Conservation (phyloP, 2,797 vertebrate species). For the Margarornis squamiger region DNA sequence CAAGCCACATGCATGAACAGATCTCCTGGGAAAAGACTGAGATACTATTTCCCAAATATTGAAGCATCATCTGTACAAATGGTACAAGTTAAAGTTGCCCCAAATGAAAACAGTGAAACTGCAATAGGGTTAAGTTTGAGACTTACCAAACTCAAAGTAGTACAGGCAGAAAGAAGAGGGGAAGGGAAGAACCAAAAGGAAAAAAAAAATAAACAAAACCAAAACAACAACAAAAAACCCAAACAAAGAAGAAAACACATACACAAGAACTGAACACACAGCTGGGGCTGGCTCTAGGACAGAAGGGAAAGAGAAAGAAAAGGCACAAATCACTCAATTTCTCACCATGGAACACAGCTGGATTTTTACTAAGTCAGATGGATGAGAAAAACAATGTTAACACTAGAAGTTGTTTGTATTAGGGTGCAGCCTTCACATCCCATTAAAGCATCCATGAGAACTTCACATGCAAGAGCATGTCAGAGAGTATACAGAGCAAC, state of each 20-base stretch:
- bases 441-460: neutral
- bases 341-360: slow-evolving; percentile 11
- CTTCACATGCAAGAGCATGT: neutral
- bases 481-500: neutral
- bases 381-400: neutral
- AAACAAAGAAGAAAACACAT: neutral
- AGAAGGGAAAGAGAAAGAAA: neutral
- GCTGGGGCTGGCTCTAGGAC: neutral
- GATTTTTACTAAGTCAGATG: neutral
- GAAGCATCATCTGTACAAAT: neutral
- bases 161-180: neutral
- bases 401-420: neutral
- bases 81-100: neutral
- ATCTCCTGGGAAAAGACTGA: neutral
- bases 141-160: slow-evolving; percentile 5
- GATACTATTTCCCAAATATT: neutral
- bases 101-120: neutral
- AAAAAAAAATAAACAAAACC: neutral
- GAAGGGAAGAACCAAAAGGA: neutral
- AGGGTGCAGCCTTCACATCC: neutral
- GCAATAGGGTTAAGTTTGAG: neutral
- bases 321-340: neutral
- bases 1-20: neutral
- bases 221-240: neutral
- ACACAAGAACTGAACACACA: neutral